Conservation (phyloP, 2,113 vertebrate genomes). For the Chelonoidis abingdonii region DNA sequence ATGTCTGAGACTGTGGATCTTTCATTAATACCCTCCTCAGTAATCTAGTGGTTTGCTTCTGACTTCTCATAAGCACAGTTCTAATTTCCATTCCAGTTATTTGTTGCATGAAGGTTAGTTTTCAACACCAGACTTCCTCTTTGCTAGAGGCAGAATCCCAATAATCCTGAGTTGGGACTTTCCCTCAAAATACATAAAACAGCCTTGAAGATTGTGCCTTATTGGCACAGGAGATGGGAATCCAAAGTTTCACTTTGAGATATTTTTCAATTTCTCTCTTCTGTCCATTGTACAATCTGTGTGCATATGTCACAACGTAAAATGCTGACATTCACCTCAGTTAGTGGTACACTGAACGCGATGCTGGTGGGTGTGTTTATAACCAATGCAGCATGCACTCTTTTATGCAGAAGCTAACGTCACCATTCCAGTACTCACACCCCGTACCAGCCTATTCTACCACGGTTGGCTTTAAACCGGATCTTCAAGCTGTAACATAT, state of each 20-base stretch:
- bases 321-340: fast-evolving
- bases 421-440: slow-evolving; percentile 17
- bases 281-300: not conserved
- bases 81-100: slow-evolving; percentile 18
- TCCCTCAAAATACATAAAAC: not conserved
- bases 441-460: slow-evolving; percentile 37
- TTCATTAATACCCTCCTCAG: not conserved
- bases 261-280: not conserved
- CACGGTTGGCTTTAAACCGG: slow-evolving; percentile 21
- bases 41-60: not conserved
- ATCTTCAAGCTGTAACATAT: slow-evolving; percentile 31
- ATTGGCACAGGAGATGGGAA: not conserved
- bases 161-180: not conserved
- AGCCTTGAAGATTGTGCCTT: not conserved
- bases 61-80: slow-evolving; percentile 24
- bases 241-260: not conserved
- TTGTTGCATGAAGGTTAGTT: slow-evolving; percentile 26
- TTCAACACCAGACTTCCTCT: not conserved
- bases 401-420: slow-evolving; percentile 1
- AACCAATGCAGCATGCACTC: not conserved
- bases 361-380: not conserved
- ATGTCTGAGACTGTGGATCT: not conserved
- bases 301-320: not conserved
- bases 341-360: fast-evolving
- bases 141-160: not conserved